A percentile compares a stretch with the other conserved stretches of the same genome.
These are phyloP conservation scores for Pangasius macronema DNA, from an alignment of 2,797 vertebrate species.

Conservation along the genomic window DNA sequence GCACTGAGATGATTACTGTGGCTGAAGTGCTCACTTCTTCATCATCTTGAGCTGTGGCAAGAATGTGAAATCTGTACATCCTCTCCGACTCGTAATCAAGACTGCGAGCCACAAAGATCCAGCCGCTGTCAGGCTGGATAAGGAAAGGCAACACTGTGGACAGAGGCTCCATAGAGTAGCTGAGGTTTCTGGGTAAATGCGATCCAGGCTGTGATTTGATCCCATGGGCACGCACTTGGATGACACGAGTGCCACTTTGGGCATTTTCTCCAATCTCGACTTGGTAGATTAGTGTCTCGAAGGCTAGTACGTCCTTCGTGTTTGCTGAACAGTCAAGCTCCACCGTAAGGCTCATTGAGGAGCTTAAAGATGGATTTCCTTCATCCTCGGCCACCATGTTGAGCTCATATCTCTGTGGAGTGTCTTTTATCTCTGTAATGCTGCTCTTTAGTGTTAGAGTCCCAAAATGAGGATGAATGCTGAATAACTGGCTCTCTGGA, in stretches of 20 bases:
- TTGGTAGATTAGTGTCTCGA: slow-evolving; percentile 86
- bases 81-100: slow-evolving; percentile 83
- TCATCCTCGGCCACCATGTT: slow-evolving; percentile 81
- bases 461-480: slow-evolving; percentile 76
- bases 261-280: slow-evolving; percentile 85
- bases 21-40: slow-evolving; percentile 72
- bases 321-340: slow-evolving; percentile 68
- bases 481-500: slow-evolving; percentile 67
- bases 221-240: slow-evolving; percentile 79
- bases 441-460: slow-evolving; percentile 77
- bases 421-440: slow-evolving; percentile 60
- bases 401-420: slow-evolving; percentile 66
- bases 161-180: slow-evolving; percentile 76
- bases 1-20: slow-evolving; percentile 77
- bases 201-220: slow-evolving; percentile 43
- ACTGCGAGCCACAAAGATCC: slow-evolving; percentile 78
- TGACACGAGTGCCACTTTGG: slow-evolving; percentile 69
- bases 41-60: slow-evolving; percentile 65
- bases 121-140: slow-evolving; percentile 78
- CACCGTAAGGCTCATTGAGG: slow-evolving; percentile 74
- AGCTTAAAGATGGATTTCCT: slow-evolving; percentile 76
- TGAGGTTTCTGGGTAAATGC: slow-evolving; percentile 35
- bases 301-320: slow-evolving; percentile 71
- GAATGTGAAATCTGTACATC: slow-evolving; percentile 74
- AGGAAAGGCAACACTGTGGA: slow-evolving; percentile 72